Conservation (phyloP, 1,140 invertebrate genomes). For the Drosophila mauritiana region DNA sequence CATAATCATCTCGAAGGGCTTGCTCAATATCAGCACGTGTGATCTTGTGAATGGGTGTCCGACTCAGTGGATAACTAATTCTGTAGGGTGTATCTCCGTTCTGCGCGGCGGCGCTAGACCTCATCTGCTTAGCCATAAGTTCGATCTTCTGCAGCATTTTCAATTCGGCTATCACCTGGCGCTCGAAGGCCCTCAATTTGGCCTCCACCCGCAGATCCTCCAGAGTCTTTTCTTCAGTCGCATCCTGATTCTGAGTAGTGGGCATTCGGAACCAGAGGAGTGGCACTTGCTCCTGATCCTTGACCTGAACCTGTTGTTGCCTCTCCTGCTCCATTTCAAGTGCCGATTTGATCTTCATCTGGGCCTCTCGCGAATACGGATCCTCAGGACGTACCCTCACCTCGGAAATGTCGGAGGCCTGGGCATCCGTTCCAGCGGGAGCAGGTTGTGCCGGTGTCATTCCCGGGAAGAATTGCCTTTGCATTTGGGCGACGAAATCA, state of each 20-base stretch:
- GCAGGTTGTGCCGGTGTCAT: not conserved
- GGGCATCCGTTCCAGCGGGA: not conserved
- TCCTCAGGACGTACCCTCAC: conserved; percentile 68
- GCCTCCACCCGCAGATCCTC: conserved; percentile 57
- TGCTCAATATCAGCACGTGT: conserved; percentile 71
- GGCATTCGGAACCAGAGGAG: conserved; percentile 67
- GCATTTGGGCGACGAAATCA: conserved; percentile 35
- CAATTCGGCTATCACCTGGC: conserved; percentile 70
- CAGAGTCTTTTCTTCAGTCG: conserved; percentile 9
- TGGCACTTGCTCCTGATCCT: conserved; percentile 41
- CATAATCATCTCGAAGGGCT: conserved; percentile 68
- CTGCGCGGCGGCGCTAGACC: conserved; percentile 21
- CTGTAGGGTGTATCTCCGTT: conserved; percentile 22
- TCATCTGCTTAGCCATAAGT: conserved; percentile 68
- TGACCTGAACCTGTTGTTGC: conserved; percentile 28
- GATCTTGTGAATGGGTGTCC: conserved; percentile 75
- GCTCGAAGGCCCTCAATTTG: conserved; percentile 69
- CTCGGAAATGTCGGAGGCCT: conserved; percentile 73
- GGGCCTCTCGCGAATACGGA: conserved; percentile 8
- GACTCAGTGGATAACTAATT: conserved; percentile 60
- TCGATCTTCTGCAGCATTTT: conserved; percentile 74
- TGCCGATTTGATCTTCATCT: conserved; percentile 51
- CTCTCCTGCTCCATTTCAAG: conserved; percentile 24
- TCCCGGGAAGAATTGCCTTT: conserved; percentile 33
- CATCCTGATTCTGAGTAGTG: not conserved